phyloP scores from a whole-genome alignment of 2,113 vertebrate genomes.

The Laticauda colubrina region DNA sequence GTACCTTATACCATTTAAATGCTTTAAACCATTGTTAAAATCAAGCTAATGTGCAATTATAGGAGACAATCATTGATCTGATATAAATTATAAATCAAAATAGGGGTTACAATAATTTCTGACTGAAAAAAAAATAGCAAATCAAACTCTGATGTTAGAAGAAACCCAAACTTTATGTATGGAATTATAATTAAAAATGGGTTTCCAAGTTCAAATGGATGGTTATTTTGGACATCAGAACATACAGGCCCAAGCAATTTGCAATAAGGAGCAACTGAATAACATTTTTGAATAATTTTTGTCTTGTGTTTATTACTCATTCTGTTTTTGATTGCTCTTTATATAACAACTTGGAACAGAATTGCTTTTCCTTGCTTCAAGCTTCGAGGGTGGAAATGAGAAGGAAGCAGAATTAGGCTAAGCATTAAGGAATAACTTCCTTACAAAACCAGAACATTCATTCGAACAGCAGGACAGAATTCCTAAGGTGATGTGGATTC shows the following conservation, averaged over 20 bases:
- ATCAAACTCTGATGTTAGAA: not conserved
- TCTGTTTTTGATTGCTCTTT: not conserved
- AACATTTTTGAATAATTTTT: not conserved
- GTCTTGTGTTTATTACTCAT: not conserved
- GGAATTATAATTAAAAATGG: not conserved
- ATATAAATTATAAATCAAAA: not conserved
- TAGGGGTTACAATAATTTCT: not conserved
- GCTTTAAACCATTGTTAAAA: not conserved
- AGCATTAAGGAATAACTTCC: not conserved
- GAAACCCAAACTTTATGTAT: not conserved
- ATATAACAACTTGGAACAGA: not conserved
- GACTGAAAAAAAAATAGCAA: not conserved
- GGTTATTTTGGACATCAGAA: not conserved
- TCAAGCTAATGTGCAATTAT: not conserved
- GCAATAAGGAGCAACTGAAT: not conserved
- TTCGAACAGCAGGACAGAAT: not conserved
- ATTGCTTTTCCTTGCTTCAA: not conserved
- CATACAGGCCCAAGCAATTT: not conserved
- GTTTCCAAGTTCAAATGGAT: not conserved
- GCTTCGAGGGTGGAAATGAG: not conserved
- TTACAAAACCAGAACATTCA: not conserved
- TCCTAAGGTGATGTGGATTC: not conserved
- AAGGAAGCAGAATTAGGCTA: not conserved
- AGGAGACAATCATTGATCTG: not conserved
- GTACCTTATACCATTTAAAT: not conserved